Base-by-base conservation (phyloP, 1,140 invertebrate species). In the Drosophila subobscura region DNA sequence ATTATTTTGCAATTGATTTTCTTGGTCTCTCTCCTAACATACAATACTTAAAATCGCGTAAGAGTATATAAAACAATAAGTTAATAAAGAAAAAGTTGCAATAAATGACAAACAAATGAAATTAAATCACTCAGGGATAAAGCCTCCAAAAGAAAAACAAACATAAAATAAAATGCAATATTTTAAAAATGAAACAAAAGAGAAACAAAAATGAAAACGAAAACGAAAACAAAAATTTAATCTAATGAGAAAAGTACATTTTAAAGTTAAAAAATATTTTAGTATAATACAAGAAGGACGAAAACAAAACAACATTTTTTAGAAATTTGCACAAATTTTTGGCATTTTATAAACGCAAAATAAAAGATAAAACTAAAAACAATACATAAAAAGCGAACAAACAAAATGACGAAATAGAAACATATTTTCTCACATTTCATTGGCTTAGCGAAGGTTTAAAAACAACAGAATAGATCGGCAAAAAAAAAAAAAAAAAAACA, bases 81-180 rank as follows among this genome's bases (percentile, higher is more conserved):
- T 83, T 81, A 67, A 88, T 88, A 83, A 88, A 88, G 58, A 66
- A 85, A 85, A 86, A 80, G 75, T 70, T 80, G 81, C 81, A 88
- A 88, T 83, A 88, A 86, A 88, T 88, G 83, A 88, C 83, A 88
- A 88, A 88, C 83, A 88, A 88, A 88, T 80, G 83, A 88, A 88
- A 88, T 88, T 88, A 88, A 88, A 88, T 88, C 83, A 88, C 83
- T 88, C 83, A 88, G 83, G 83, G 83, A 88, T 88, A 77, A 88
- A 88, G 83, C 83, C 83, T 88, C 83, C 83, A 88, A 88, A 86
- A 80, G 76, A 86, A 86, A 55, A 85, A 20, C 16, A 85, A 74
- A 58, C 41, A 76, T 58, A 85, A 76, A 72, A 77, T 86, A 79
- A 88, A 88, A 88, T 88, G 83, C 83, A 88, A 88, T 88, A 88